Conservation (phyloP, 1,140 invertebrate species). For the Drosophila trapezifrons region DNA sequence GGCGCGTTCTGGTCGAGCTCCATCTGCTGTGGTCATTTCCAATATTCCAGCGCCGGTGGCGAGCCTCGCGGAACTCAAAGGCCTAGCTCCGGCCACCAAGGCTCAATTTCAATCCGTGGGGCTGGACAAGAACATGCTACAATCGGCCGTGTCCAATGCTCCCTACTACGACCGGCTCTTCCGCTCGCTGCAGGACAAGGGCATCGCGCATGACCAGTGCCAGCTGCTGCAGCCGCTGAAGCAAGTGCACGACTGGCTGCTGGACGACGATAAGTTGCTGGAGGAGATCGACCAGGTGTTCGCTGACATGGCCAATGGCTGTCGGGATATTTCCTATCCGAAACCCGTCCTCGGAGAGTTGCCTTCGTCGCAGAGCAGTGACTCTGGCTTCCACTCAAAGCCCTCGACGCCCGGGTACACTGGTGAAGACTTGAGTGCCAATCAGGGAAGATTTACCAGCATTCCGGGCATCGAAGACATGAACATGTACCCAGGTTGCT, state of each 20-base stretch:
- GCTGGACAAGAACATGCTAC: constrained; percentile 85
- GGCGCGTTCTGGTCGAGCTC: constrained; percentile 40
- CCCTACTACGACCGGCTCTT: constrained; percentile 86
- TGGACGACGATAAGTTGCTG: constrained; percentile 85
- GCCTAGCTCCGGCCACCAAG: constrained; percentile 84
- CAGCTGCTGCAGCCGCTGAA: constrained; percentile 86
- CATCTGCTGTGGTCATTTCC: constrained; percentile 60
- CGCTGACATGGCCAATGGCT: constrained; percentile 83
- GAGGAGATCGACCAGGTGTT: constrained; percentile 86
- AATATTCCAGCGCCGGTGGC: constrained; percentile 37
- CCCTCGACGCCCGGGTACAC: constrained; percentile 71
- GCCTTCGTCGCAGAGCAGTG: constrained; percentile 67
- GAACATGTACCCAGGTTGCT: constrained; percentile 78
- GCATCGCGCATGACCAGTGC: constrained; percentile 85
- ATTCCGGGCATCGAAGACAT: constrained; percentile 81
- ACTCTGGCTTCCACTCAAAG: constrained; percentile 82
- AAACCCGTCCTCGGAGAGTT: constrained; percentile 37
- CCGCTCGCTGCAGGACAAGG: constrained; percentile 85
- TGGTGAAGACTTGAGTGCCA: constrained; percentile 57
- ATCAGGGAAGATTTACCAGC: constrained; percentile 56
- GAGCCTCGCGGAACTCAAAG: constrained; percentile 64
- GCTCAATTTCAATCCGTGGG: constrained; percentile 85
- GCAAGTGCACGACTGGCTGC: constrained; percentile 85
- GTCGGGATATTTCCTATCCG: constrained; percentile 57
- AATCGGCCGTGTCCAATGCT: constrained; percentile 86